Evolutionary conservation across 1,140 invertebrate species (phyloP).

Genomic region (Kradibia gibbosae): DNA sequence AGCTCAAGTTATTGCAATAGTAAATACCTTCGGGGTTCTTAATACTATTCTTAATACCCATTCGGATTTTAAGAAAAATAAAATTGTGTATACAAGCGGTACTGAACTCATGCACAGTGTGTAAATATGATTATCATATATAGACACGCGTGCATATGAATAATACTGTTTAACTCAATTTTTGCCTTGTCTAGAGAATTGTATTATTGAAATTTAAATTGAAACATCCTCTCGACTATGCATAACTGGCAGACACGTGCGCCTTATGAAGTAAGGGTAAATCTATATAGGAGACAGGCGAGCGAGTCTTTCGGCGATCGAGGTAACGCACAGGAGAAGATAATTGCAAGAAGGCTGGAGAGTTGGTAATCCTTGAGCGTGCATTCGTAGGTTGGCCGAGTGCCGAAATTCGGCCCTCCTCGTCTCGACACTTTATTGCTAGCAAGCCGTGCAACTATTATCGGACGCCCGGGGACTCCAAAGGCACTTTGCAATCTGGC

Average conservation of each 20-base stretch:
- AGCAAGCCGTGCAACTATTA: not conserved
- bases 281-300: not conserved
- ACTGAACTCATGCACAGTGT: no score
- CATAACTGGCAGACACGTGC: no score
- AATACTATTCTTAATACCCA: no score
- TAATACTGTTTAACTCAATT: no score
- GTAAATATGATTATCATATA: no score
- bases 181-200: no score
- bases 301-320: not conserved
- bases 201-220: no score
- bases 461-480: not conserved
- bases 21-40: no score
- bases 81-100: no score
- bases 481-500: not conserved
- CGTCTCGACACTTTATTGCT: not conserved
- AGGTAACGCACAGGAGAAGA: not conserved
- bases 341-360: not conserved
- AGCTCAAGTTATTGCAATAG: not conserved
- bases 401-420: not conserved
- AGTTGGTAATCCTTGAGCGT: not conserved
- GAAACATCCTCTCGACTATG: no score
- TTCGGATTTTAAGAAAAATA: no score
- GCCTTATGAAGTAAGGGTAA: not conserved
- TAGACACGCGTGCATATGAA: no score
- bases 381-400: not conserved